These are phyloP conservation scores for Poecilia wingei DNA, from an alignment of 2,797 vertebrate genomes.

Conservation along the genomic window DNA sequence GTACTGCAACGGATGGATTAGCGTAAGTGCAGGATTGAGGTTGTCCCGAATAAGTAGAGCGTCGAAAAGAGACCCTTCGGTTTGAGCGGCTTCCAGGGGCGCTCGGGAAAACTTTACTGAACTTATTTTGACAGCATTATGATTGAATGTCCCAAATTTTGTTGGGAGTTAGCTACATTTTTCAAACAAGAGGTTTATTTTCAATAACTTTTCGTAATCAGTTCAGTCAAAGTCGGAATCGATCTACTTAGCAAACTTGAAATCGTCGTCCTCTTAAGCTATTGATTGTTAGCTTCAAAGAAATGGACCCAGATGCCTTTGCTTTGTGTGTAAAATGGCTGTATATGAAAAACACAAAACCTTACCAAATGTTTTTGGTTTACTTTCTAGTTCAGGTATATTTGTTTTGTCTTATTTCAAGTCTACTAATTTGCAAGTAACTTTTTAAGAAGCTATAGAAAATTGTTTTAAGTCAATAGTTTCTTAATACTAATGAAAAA, in stretches of 20 bases:
- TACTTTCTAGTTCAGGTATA: no score
- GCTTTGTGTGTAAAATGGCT: not conserved
- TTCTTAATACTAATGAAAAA: no score
- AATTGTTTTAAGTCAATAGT: no score
- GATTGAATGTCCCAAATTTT: not conserved
- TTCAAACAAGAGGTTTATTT: not conserved
- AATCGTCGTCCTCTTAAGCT: not conserved
- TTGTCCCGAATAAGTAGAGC: conserved; percentile 69
- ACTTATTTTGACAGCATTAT: conserved; percentile 4
- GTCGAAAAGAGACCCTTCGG: conserved; percentile 48
- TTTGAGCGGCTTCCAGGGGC: conserved; percentile 49
- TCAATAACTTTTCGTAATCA: not conserved
- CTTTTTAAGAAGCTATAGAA: no score
- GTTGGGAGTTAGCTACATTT: not conserved
- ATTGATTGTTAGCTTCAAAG: not conserved
- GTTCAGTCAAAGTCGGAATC: not conserved
- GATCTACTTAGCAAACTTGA: not conserved
- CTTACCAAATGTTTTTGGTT: no score
- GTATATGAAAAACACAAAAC: no score
- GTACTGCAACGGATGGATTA: conserved; percentile 67
- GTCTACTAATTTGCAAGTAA: no score
- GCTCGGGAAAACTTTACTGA: conserved; percentile 37
- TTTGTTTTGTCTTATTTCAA: no score
- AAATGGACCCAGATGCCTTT: not conserved
- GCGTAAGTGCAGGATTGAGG: conserved; percentile 69